Evolutionary conservation across 1,140 invertebrate genomes (phyloP).

Genomic region (Wiebesia pumilae): DNA sequence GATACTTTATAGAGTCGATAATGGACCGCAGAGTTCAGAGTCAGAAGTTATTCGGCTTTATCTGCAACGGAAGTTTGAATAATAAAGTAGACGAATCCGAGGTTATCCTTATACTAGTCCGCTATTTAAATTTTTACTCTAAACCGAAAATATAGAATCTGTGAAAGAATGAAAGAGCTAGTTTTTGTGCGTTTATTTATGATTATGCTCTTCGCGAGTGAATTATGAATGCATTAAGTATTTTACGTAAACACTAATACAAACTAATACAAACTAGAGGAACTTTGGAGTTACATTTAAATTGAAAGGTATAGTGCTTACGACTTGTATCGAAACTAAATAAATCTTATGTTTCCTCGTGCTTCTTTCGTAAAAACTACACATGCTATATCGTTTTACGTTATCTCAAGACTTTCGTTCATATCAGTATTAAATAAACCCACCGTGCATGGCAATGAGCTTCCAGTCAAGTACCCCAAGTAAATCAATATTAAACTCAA

Average conservation of each 20-base stretch:
- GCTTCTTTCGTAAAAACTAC: too few species aligned
- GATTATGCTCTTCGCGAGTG: background rate
- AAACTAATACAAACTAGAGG: too few species aligned
- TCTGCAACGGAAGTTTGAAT: conserved; percentile 2
- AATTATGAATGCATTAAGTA: too few species aligned
- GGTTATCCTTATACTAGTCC: background rate
- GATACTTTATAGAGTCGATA: conserved; percentile 33
- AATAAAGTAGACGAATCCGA: background rate
- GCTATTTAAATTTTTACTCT: background rate
- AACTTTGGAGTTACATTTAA: too few species aligned
- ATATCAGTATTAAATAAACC: too few species aligned
- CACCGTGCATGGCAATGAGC: background rate
- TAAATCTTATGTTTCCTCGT: too few species aligned
- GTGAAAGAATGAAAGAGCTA: background rate
- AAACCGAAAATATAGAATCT: background rate
- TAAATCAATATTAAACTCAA: conserved; percentile 14
- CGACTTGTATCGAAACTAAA: too few species aligned
- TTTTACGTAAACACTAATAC: too few species aligned
- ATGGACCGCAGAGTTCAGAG: conserved; percentile 6
- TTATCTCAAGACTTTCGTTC: too few species aligned
- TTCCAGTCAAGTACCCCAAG: background rate
- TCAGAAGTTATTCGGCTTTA: conserved; percentile 2
- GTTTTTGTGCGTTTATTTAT: background rate
- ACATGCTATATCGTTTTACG: too few species aligned
- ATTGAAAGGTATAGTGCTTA: too few species aligned